Conservation (phyloP, 2,797 vertebrate genomes). For the Sebastes reedi region DNA sequence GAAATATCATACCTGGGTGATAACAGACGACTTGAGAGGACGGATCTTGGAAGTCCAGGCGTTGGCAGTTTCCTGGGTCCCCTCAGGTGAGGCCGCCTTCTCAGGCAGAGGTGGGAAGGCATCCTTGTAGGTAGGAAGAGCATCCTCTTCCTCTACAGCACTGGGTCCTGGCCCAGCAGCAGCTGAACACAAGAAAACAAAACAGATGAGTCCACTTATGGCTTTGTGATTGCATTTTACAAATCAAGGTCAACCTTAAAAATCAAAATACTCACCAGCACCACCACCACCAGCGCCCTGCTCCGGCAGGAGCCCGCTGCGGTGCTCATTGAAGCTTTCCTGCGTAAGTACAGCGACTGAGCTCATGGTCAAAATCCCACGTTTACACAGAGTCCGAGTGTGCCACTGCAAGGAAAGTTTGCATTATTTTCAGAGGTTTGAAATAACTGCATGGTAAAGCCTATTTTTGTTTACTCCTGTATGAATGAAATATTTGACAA, state of each 20-base stretch:
- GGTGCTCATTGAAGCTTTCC: conserved; percentile 99
- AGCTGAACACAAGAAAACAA: conserved; percentile 47
- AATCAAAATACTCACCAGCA: conserved; percentile 63
- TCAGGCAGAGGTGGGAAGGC: conserved; percentile 99
- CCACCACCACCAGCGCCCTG: conserved; percentile 79
- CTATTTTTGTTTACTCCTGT: no score
- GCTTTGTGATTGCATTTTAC: background rate
- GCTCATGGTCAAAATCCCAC: conserved; percentile 98
- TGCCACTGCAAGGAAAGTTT: conserved; percentile 84
- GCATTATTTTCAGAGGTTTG: background rate
- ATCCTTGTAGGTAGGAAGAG: conserved; percentile 98
- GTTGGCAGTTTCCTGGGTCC: conserved; percentile 88
- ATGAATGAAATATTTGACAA: no score
- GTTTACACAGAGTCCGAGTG: conserved; percentile 94
- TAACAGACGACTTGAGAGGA: conserved; percentile 97
- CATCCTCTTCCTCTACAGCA: conserved; percentile 92
- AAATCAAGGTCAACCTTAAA: background rate
- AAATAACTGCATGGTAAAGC: no score
- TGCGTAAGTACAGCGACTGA: conserved; percentile 99
- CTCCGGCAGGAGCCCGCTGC: conserved; percentile 94
- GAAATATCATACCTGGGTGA: conserved; percentile 91
- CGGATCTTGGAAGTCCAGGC: conserved; percentile 96
- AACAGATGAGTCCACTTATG: background rate
- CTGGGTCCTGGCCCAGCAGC: conserved; percentile 84
- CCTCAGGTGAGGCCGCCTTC: conserved; percentile 92